A percentile compares a stretch with the other conserved stretches of the same genome.
phyloP scores from a whole-genome alignment of 2,888 invertebrate species.

The Dolomedes plantarius region DNA sequence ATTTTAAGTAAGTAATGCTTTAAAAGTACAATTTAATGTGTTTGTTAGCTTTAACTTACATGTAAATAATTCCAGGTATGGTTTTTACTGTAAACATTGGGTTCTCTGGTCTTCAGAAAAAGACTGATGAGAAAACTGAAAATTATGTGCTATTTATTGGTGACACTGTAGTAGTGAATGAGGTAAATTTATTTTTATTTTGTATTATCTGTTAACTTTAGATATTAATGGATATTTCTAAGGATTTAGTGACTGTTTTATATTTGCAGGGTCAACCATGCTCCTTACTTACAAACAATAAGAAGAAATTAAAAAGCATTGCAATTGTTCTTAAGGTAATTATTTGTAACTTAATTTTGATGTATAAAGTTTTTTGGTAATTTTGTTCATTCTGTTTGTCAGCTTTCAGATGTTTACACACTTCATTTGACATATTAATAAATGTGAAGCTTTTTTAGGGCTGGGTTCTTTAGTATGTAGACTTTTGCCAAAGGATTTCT shows the following conservation, averaged over 20 bases:
- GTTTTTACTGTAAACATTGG: slow-evolving; percentile 97
- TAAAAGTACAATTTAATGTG: too few species aligned
- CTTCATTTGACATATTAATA: too few species aligned
- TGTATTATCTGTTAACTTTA: background rate
- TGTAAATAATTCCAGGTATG: slow-evolving; percentile 84
- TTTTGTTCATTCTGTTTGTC: too few species aligned
- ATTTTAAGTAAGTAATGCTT: too few species aligned
- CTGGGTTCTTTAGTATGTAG: too few species aligned
- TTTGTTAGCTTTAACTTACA: background rate
- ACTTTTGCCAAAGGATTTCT: too few species aligned
- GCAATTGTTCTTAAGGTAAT: slow-evolving; percentile 90
- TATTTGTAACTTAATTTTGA: too few species aligned
- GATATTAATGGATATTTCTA: too few species aligned
- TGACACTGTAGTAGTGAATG: slow-evolving; percentile 96
- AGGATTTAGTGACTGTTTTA: background rate
- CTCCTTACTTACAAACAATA: slow-evolving; percentile 90
- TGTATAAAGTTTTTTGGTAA: too few species aligned
- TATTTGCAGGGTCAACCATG: slow-evolving; percentile 83
- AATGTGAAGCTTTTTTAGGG: too few species aligned
- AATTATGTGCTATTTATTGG: slow-evolving; percentile 95
- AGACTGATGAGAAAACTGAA: slow-evolving; percentile 88
- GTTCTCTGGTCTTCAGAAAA: slow-evolving; percentile 88
- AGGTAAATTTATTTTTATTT: slow-evolving; percentile 79
- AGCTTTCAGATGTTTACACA: too few species aligned
- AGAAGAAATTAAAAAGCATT: slow-evolving; percentile 96